Evolutionary conservation across 2,888 invertebrate species (phyloP), one percentile per base, ranked within the genome.

Genomic region (Zhuqinia jingwanae): DNA sequence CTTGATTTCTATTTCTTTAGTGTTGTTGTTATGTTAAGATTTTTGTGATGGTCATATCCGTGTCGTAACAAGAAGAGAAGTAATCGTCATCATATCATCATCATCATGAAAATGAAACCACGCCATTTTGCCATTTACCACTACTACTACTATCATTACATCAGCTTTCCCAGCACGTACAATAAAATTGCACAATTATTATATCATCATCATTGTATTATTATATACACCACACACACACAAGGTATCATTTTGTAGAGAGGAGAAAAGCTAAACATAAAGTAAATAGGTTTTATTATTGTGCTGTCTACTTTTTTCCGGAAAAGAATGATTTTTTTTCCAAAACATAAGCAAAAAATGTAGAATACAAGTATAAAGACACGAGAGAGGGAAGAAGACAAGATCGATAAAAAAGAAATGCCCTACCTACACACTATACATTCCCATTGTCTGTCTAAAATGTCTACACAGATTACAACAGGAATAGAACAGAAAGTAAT

Each of bases 81-180:
- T n/a, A n/a, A n/a, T n/a, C n/a, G n/a, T n/a, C n/a, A n/a, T n/a
- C n/a, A 20, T 60, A 60, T 60, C 60, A 60, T 58, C 56, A 50
- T 53, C 53, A 53, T 53, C n/a, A n/a, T n/a, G n/a, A n/a, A n/a
- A 8, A 60, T 13, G 22, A 60, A 15, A 60, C 60, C 60, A 27
- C 60, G 60, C 60, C 60, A 60, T 60, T 60, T 60, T 60, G 27
- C 60, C 60, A 60, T 60, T 60, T n/a, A 60, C 10, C 0, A n/a
- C n/a, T n/a, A n/a, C n/a, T n/a, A 6, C 58, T n/a, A 27, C 27
- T 27, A 60, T 27, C 2, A n/a, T n/a, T 27, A 25, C 60, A 60
- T 60, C 60, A 60, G 27, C 13, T 60, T 60, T 60, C 60, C 25
- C 13, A 27, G 25, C 60, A 60, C 60, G 60, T 60, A 60, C 60